A percentile compares a stretch with the other conserved stretches of the same genome.
Evolutionary conservation across 1,140 invertebrate genomes (phyloP).

Genomic region (Drosophila arawakana): DNA sequence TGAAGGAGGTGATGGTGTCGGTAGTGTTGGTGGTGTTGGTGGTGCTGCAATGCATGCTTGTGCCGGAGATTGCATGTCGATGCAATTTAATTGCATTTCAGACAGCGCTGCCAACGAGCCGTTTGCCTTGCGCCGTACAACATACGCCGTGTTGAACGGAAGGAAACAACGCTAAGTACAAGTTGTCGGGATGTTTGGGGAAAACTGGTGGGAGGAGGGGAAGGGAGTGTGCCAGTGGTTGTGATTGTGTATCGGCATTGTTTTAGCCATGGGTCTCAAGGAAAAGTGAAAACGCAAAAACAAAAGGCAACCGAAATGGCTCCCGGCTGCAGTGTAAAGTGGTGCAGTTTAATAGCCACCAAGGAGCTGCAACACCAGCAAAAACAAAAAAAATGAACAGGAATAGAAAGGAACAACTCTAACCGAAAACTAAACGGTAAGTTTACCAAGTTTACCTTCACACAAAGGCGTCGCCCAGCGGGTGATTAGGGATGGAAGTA

Average conservation of each 20-base stretch:
- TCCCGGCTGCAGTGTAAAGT: constrained; percentile 43
- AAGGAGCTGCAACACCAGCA: constrained; percentile 47
- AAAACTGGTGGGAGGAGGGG: background rate
- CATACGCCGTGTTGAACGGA: constrained; percentile 61
- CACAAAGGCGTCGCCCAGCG: background rate
- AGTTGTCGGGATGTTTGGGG: constrained; percentile 50
- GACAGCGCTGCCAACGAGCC: constrained; percentile 74
- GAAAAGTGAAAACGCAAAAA: constrained; percentile 65
- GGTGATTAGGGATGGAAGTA: background rate
- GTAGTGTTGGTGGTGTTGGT: background rate
- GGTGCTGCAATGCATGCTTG: constrained; percentile 30
- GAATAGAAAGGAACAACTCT: constrained; percentile 22
- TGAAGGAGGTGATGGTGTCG: background rate
- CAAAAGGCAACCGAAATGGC: constrained; percentile 21
- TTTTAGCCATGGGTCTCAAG: constrained; percentile 40
- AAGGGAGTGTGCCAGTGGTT: background rate
- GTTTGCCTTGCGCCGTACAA: constrained; percentile 24
- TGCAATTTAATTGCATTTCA: constrained; percentile 81
- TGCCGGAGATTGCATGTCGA: constrained; percentile 81
- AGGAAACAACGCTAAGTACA: constrained; percentile 74
- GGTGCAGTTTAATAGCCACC: constrained; percentile 73
- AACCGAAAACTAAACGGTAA: constrained; percentile 61
- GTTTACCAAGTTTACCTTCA: constrained; percentile 52
- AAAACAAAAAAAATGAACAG: too few relatives aligned
- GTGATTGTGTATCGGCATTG: constrained; percentile 59